Conservation (phyloP, 1,140 invertebrate species). For the Aphelinus atriplicis region DNA sequence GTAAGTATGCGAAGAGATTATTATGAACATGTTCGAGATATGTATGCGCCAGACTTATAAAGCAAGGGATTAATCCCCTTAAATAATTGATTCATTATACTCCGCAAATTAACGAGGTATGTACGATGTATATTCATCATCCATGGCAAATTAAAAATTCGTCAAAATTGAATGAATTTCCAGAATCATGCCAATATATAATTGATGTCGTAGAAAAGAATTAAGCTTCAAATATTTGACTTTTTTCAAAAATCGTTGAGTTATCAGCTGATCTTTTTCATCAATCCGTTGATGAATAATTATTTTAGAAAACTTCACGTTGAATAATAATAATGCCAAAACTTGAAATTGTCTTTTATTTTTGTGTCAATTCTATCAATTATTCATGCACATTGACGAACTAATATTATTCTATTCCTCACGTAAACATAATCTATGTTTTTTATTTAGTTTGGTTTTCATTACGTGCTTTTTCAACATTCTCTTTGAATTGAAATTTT, state of each 20-base stretch:
- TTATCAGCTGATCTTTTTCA: too few species aligned
- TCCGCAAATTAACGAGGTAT: constrained; percentile 2
- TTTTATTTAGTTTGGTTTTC: too few species aligned
- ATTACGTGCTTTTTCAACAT: too few species aligned
- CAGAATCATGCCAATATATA: constrained; percentile 21
- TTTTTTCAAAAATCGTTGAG: not conserved
- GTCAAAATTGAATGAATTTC: constrained; percentile 17
- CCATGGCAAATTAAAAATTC: constrained; percentile 15
- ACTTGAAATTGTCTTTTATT: constrained; percentile 19
- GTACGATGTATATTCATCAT: constrained; percentile 15
- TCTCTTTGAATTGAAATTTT: too few species aligned
- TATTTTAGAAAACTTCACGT: constrained; percentile 35
- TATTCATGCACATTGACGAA: too few species aligned
- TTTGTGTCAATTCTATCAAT: not conserved
- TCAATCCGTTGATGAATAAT: constrained; percentile 1
- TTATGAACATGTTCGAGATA: not conserved
- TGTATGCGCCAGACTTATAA: constrained; percentile 3
- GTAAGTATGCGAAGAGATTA: not conserved
- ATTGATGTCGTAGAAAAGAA: constrained; percentile 23
- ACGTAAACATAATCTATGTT: too few species aligned
- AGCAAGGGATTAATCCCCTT: constrained; percentile 1
- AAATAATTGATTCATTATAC: constrained; percentile 16
- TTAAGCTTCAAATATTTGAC: not conserved
- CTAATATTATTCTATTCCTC: too few species aligned
- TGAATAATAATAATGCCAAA: constrained; percentile 37